Evolutionary conservation across 1,140 invertebrate species (phyloP), one percentile per base, ranked within the genome.

Genomic region (Ruditapes philippinarum): DNA sequence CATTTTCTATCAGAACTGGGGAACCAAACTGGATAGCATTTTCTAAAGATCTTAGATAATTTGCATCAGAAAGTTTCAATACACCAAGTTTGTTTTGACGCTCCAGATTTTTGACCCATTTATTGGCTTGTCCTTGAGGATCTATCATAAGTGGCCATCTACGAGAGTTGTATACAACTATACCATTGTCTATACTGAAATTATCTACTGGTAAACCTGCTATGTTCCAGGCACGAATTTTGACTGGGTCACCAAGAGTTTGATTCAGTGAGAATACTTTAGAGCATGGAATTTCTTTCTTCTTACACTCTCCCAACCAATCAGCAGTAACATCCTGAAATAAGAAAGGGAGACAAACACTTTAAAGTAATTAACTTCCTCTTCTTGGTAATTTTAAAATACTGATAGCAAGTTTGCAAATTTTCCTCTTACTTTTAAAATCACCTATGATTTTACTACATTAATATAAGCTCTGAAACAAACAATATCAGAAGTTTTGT

Each of bases 41-140:
- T 90, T 96, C 96, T 74, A 96, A 80, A 2, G 93, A 93, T 51
- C 95, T 91, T 70, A 95, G 92, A 90, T 96, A 96, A 89, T 94
- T 96, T 11, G 94, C 76, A 91, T 96, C 95, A 14, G 95, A 95
- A 31, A 96, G 90, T 89, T 96, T 96, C 49, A 96, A 94, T 7
- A 96, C 92, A 40, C 87, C 89, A 40, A 96, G 90, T 79, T 95
- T 95, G 89, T 96, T 95, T n/a, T 93, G 91, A 60, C 94, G 94
- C 89, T 96, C 98, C 97, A 99, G 98, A 95, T 98, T 99, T 95
- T 98, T 98, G 11, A 99, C 97, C 98, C 98, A 99, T 95, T 98
- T 98, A 89, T 95, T 96, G 22, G 96, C 96, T 88, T 96, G 96
- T 85, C 95, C 95, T 92, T 96, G 95, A 60, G 96, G 96, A 93